Conservation (phyloP, 2,888 invertebrate genomes). For the Mechanitis messenoides region DNA sequence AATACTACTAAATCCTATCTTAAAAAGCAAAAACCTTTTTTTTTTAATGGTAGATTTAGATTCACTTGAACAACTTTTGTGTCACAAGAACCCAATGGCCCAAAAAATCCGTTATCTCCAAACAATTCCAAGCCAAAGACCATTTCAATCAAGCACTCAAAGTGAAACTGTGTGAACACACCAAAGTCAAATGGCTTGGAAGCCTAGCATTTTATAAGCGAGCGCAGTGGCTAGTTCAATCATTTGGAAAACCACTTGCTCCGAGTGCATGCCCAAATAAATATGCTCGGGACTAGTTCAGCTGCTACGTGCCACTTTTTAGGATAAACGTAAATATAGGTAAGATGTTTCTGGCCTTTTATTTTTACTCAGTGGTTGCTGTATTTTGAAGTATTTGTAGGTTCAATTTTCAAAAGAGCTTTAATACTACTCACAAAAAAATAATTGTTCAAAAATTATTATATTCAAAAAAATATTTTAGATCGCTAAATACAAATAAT, state of each 20-base stretch:
- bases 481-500: too few species aligned
- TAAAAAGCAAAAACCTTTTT: too few species aligned
- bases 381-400: not conserved
- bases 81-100: conserved; percentile 6
- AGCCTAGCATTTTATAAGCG: conserved; percentile 30
- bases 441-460: too few species aligned
- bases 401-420: not conserved
- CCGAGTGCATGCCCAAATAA: conserved; percentile 32
- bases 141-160: conserved; percentile 22
- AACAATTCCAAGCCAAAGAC: conserved; percentile 13
- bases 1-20: too few species aligned
- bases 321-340: conserved; percentile 1
- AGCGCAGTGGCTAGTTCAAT: conserved; percentile 35
- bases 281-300: conserved; percentile 19
- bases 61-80: too few species aligned
- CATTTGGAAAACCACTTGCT: conserved; percentile 40
- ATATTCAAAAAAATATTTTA: too few species aligned
- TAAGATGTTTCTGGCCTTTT: conserved; percentile 1
- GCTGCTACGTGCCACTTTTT: conserved; percentile 5
- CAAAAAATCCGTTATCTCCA: conserved; percentile 15
- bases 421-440: too few species aligned
- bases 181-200: conserved; percentile 29
- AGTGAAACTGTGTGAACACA: conserved; percentile 26
- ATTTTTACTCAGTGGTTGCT: not conserved
- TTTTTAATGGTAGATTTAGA: too few species aligned